Evolutionary conservation across 1,140 invertebrate genomes (phyloP).

Genomic region (Mercenaria mercenaria): DNA sequence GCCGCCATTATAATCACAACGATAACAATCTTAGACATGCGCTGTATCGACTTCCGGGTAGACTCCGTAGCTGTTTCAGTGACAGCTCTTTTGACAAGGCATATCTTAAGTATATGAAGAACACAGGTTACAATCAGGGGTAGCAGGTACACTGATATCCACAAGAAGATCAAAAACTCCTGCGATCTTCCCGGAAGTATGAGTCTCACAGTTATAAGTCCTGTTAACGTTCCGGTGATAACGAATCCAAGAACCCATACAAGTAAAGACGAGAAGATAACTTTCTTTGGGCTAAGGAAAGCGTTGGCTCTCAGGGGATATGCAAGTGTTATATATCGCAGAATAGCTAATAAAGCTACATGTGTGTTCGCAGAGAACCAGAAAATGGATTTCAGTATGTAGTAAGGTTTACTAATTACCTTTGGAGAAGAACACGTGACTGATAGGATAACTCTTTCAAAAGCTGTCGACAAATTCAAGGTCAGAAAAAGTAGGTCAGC

Average conservation of each 20-base stretch:
- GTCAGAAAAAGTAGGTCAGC: conserved; percentile 37
- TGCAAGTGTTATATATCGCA: conserved; percentile 42
- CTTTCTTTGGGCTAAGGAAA: neutral
- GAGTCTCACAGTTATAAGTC: neutral
- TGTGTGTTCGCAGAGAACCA: conserved; percentile 46
- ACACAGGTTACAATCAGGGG: conserved; percentile 27
- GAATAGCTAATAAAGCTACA: conserved; percentile 37
- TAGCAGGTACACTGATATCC: conserved; percentile 46
- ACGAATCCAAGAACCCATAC: conserved; percentile 33
- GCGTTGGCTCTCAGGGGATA: neutral
- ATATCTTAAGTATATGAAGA: conserved; percentile 41
- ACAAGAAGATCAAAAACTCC: conserved; percentile 2
- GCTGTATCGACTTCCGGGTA: conserved; percentile 46
- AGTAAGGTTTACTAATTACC: neutral
- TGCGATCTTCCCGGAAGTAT: neutral
- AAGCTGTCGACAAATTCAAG: neutral
- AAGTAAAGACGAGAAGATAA: neutral
- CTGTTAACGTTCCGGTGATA: conserved; percentile 15
- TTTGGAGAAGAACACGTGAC: neutral
- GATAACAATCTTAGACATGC: conserved; percentile 58
- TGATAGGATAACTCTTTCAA: conserved; percentile 18
- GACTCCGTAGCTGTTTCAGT: conserved; percentile 11
- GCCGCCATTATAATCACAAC: conserved; percentile 41
- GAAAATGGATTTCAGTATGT: conserved; percentile 7
- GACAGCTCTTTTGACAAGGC: conserved; percentile 8